A percentile compares a stretch with the other conserved stretches of the same genome.
These are phyloP conservation scores for Pyralis farinalis DNA, from an alignment of 2,888 invertebrate genomes.

Conservation along the genomic window DNA sequence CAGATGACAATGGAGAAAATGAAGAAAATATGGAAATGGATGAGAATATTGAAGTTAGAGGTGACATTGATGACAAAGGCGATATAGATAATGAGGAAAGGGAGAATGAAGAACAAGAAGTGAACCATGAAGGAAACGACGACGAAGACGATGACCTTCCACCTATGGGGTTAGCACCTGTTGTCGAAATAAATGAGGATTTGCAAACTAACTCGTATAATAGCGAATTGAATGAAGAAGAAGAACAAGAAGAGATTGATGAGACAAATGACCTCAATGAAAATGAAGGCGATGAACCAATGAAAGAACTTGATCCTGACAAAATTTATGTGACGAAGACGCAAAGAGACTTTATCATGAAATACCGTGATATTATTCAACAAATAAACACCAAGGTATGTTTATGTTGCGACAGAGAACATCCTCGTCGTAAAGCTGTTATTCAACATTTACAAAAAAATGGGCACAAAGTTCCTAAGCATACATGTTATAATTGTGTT, in stretches of 20 bases:
- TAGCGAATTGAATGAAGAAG: conserved; percentile 57
- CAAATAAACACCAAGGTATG: conserved; percentile 75
- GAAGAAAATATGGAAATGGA: conserved; percentile 38
- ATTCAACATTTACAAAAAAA: conserved; percentile 78
- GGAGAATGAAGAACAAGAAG: conserved; percentile 39
- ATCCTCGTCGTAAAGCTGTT: conserved; percentile 74
- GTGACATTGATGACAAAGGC: conserved; percentile 24
- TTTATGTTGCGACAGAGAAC: conserved; percentile 67
- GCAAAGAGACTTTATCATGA: conserved; percentile 67
- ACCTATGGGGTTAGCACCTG: conserved; percentile 53
- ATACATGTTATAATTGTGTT: conserved; percentile 83
- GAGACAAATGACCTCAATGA: conserved; percentile 45
- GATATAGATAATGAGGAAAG: conserved; percentile 35
- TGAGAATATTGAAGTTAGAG: conserved; percentile 21
- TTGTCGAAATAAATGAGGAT: conserved; percentile 74
- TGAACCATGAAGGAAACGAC: conserved; percentile 42
- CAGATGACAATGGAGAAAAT: conserved; percentile 38
- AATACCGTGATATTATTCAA: conserved; percentile 68
- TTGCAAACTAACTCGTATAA: conserved; percentile 54
- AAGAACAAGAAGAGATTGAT: conserved; percentile 42
- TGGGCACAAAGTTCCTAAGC: conserved; percentile 80
- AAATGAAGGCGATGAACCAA: conserved; percentile 41
- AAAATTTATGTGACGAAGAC: conserved; percentile 64
- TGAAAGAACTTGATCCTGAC: conserved; percentile 57
- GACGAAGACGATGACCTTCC: conserved; percentile 60